Evolutionary conservation across 2,797 vertebrate species (phyloP), one percentile per base, ranked within the genome.

Genomic region (Carapus acus): DNA sequence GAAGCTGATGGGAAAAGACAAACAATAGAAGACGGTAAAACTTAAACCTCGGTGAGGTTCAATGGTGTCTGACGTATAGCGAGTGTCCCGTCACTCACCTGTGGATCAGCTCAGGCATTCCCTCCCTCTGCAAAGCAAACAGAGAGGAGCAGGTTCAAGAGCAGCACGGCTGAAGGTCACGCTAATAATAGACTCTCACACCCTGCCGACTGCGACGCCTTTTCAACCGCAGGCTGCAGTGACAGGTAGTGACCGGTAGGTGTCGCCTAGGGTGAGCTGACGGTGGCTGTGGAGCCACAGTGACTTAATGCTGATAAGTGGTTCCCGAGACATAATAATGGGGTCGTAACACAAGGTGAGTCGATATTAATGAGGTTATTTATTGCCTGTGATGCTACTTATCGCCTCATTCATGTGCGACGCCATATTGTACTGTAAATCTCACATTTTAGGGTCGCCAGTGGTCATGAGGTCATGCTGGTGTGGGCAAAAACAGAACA

Each of bases 31-130:
- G 0, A n/a, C 12, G 15, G 1, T 29, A 29, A 29, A n/a, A n/a
- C n/a, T n/a, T n/a, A n/a, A n/a, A n/a, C n/a, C n/a, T n/a, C n/a
- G n/a, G n/a, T n/a, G n/a, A n/a, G n/a, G n/a, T n/a, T n/a, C n/a
- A n/a, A n/a, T n/a, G n/a, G n/a, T n/a, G n/a, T 27, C 24, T 27
- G 24, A 5, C 24, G 5, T 27, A 27, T 27, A 27, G 5, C 24
- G 15, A 31, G 14, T n/a, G 4, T 40, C 42, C 49, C 6, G 12
- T 29, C 18, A 71, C 82, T 73, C 43, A 82, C 82, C 68, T 58
- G 48, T 38, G 50, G n/a, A 55, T 48, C 67, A 48, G 40, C 23
- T 82, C 84, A 87, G 62, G 85, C 83, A 29, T 85, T 85, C 7
- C 84, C 85, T 64, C 72, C 84, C 55, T 85, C 83, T 87, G 60